phyloP scores from a whole-genome alignment of 2,888 invertebrate species.

The Podotricha telesiphe region DNA sequence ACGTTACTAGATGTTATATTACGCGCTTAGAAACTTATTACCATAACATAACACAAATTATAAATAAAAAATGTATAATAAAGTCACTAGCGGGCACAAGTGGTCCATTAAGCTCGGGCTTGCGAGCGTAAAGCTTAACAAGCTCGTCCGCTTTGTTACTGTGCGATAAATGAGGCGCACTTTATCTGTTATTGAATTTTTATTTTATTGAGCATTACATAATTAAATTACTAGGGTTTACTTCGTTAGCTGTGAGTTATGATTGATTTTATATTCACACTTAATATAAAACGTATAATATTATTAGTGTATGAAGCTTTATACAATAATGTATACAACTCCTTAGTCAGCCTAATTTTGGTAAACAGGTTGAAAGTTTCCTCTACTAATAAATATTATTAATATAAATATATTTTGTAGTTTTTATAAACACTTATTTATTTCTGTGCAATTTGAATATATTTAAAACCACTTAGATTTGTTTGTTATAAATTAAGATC shows the following conservation, averaged over 20 bases:
- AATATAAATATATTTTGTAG: no score
- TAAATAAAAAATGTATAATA: constrained; percentile 12
- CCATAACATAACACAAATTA: neutral
- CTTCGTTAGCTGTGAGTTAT: neutral
- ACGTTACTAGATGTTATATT: no score
- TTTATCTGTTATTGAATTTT: constrained; percentile 15
- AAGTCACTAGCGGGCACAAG: constrained; percentile 13
- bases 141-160: constrained; percentile 23
- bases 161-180: constrained; percentile 22
- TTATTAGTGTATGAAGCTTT: neutral
- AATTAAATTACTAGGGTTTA: neutral
- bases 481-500: no score
- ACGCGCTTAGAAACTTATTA: neutral
- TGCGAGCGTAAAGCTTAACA: constrained; percentile 22
- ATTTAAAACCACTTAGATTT: no score
- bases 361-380: no score
- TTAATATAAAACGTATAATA: no score
- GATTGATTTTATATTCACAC: neutral
- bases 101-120: constrained; percentile 22
- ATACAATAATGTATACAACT: no score
- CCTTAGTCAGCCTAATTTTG: no score
- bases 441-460: no score
- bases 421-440: no score
- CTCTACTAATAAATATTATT: no score
- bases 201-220: constrained; percentile 5